Evolutionary conservation across 2,888 invertebrate species (phyloP).

Genomic region (Steinernema carpocapsae): DNA sequence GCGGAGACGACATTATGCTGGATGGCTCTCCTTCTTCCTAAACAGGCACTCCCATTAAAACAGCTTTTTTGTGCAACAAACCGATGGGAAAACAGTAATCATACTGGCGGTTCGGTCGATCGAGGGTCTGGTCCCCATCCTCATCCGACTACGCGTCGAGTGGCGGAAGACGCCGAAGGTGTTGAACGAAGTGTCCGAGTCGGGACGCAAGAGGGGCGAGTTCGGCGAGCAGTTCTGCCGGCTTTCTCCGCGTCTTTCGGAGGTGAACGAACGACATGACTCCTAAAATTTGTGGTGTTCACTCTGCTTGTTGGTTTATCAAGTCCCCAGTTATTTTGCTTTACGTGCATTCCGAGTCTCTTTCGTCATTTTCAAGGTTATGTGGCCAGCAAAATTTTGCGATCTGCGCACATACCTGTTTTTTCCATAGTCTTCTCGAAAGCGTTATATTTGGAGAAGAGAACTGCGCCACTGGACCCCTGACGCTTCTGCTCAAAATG

Average conservation of each 20-base stretch:
- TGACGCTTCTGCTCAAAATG: constrained; percentile 6
- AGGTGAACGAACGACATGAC: constrained; percentile 36
- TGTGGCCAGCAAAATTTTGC: not conserved
- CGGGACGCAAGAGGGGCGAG: constrained; percentile 34
- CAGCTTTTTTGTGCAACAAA: constrained; percentile 9
- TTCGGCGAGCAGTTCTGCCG: constrained; percentile 11
- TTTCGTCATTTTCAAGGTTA: constrained; percentile 18
- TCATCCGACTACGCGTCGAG: constrained; percentile 7
- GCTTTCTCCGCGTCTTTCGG: constrained; percentile 17
- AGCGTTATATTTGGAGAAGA: constrained; percentile 30
- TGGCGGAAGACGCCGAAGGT: constrained; percentile 33
- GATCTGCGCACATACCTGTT: constrained; percentile 47
- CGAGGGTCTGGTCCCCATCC: not conserved
- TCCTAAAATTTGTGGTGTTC: constrained; percentile 19
- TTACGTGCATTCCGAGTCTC: not conserved
- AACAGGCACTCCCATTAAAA: not conserved
- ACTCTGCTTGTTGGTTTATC: not conserved
- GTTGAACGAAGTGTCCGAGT: constrained; percentile 34
- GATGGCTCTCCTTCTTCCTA: constrained; percentile 31
- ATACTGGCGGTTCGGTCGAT: constrained; percentile 40
- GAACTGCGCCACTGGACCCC: constrained; percentile 37
- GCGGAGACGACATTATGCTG: not conserved
- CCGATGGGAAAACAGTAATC: constrained; percentile 38
- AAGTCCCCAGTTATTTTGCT: not conserved
- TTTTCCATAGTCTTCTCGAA: constrained; percentile 49